A percentile compares a stretch with the other conserved stretches of the same genome.
Evolutionary conservation across 2,888 invertebrate species (phyloP).

Genomic region (Drosophila birchii): DNA sequence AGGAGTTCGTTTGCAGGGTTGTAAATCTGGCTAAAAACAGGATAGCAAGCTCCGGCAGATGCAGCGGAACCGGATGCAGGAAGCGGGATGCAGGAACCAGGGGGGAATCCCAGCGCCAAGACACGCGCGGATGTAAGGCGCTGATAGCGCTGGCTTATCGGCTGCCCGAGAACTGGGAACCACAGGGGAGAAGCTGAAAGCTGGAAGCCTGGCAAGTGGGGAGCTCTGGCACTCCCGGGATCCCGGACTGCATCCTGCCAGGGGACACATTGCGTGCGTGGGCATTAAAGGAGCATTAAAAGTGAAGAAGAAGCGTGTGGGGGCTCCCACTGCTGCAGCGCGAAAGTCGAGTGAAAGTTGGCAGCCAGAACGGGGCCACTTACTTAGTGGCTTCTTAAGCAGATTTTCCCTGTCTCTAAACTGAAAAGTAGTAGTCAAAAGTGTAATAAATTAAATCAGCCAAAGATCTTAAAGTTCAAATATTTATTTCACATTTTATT

Average conservation of each 20-base stretch:
- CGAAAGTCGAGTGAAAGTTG: conserved; percentile 46
- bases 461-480: not conserved
- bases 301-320: conserved; percentile 5
- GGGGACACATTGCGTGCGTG: conserved; percentile 51
- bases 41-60: conserved; percentile 65
- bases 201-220: conserved; percentile 1
- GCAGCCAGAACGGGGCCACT: conserved; percentile 34
- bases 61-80: conserved; percentile 73
- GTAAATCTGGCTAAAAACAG: conserved; percentile 75
- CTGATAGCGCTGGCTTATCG: conserved; percentile 77
- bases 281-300: conserved; percentile 42
- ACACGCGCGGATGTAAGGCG: conserved; percentile 57
- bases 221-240: conserved; percentile 30
- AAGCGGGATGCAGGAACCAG: conserved; percentile 24
- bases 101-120: conserved; percentile 14
- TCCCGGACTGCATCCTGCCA: conserved; percentile 42
- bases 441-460: not conserved
- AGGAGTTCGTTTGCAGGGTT: conserved; percentile 56
- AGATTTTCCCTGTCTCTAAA: conserved; percentile 17
- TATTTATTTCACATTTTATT: conserved; percentile 4
- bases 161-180: conserved; percentile 14
- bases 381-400: conserved; percentile 32
- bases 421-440: conserved; percentile 23
- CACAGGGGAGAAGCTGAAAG: not conserved
- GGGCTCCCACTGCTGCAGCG: not conserved